These are phyloP conservation scores for Eledona agricola DNA, from an alignment of 2,888 invertebrate genomes.

Conservation along the genomic window DNA sequence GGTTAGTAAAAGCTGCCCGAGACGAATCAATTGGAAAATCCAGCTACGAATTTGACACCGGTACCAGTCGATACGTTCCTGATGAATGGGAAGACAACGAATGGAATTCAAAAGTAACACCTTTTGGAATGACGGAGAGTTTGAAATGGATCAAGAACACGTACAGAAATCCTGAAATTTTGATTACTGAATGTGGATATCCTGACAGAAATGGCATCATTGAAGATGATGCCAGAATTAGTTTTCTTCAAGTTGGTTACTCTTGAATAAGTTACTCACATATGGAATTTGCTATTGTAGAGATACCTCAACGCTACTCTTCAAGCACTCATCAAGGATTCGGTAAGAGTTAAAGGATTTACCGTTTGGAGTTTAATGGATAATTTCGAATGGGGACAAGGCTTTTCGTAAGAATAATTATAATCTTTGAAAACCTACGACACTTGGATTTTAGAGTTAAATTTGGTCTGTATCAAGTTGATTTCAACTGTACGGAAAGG, in stretches of 20 bases:
- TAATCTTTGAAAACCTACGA: no score
- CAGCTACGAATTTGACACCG: not conserved
- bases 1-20: slow-evolving; percentile 64
- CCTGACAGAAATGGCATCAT: slow-evolving; percentile 65
- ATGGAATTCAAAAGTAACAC: slow-evolving; percentile 62
- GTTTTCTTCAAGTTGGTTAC: slow-evolving; percentile 61
- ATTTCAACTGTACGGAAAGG: slow-evolving; percentile 69
- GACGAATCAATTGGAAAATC: slow-evolving; percentile 6
- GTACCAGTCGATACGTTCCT: slow-evolving; percentile 1
- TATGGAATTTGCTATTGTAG: no score
- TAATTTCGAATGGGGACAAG: slow-evolving; percentile 63
- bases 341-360: slow-evolving; percentile 60
- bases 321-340: slow-evolving; percentile 57
- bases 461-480: slow-evolving; percentile 76
- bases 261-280: slow-evolving; percentile 5
- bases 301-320: slow-evolving; percentile 56
- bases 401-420: slow-evolving; percentile 58
- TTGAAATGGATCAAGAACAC: slow-evolving; percentile 68
- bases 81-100: slow-evolving; percentile 46
- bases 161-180: slow-evolving; percentile 68
- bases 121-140: slow-evolving; percentile 68
- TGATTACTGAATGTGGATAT: slow-evolving; percentile 70
- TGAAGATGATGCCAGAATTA: slow-evolving; percentile 66
- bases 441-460: slow-evolving; percentile 66
- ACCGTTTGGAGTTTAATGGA: slow-evolving; percentile 54